phyloP scores from a whole-genome alignment of 2,113 vertebrate species.

The Hypocryptadius cinnamomeus region DNA sequence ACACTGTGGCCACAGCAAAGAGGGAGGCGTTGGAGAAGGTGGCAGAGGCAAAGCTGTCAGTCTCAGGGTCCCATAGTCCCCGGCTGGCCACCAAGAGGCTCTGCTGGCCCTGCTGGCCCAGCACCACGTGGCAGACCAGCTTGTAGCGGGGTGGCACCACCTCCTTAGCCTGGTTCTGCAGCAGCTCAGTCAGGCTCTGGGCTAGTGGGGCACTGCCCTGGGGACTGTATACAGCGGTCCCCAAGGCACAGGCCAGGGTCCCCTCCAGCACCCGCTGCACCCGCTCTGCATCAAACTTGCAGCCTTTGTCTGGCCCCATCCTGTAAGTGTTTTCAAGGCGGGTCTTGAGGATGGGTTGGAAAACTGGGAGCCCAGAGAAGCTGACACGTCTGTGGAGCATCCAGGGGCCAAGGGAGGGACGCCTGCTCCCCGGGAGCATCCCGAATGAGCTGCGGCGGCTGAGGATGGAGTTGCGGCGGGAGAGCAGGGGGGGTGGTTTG shows the following conservation, averaged over 20 bases:
- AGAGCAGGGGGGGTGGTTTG: background rate
- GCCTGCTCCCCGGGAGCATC: constrained; percentile 26
- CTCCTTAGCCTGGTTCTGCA: constrained; percentile 61
- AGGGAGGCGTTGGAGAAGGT: constrained; percentile 69
- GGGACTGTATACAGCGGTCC: constrained; percentile 30
- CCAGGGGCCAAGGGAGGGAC: constrained; percentile 65
- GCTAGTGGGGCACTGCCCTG: constrained; percentile 6
- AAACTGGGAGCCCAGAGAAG: constrained; percentile 70
- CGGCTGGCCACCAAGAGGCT: constrained; percentile 66
- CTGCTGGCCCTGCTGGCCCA: constrained; percentile 69
- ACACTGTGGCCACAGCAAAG: constrained; percentile 72
- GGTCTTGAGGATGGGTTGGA: constrained; percentile 31
- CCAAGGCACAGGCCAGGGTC: constrained; percentile 17
- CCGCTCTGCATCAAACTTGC: constrained; percentile 11
- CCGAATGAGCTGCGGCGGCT: constrained; percentile 66
- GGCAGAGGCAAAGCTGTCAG: constrained; percentile 65
- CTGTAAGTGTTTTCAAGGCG: constrained; percentile 64
- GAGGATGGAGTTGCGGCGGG: constrained; percentile 62
- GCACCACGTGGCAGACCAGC: constrained; percentile 72
- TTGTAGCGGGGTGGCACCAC: constrained; percentile 73
- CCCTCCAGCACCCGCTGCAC: constrained; percentile 58
- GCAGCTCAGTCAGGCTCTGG: constrained; percentile 63
- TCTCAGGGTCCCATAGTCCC: constrained; percentile 62
- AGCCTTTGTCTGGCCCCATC: constrained; percentile 45
- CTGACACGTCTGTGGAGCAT: constrained; percentile 62